Evolutionary conservation across 2,888 invertebrate genomes (phyloP).

Genomic region (Drosophila testacea): DNA sequence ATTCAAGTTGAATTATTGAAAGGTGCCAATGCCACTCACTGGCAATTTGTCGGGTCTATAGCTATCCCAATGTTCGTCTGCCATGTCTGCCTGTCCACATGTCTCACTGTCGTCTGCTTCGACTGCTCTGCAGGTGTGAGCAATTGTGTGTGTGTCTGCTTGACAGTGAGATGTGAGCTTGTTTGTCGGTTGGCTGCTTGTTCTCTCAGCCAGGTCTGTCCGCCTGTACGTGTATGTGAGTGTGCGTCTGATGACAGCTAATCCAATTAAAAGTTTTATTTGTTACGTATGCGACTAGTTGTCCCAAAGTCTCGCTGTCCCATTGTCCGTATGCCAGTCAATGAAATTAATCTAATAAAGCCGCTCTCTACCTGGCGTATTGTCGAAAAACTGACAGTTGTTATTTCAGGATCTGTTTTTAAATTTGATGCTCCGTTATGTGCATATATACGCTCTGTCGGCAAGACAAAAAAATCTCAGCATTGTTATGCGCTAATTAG

Average conservation of each 20-base stretch:
- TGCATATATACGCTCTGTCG: conserved; percentile 13
- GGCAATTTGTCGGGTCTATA: conserved; percentile 44
- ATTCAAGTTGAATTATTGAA: conserved; percentile 72
- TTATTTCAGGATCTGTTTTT: conserved; percentile 39
- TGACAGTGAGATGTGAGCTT: conserved; percentile 76
- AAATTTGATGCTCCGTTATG: conserved; percentile 22
- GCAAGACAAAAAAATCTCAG: conserved; percentile 30
- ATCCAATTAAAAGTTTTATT: conserved; percentile 84
- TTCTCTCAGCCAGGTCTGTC: conserved; percentile 33
- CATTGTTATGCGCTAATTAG: conserved; percentile 42
- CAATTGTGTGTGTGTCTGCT: conserved; percentile 32
- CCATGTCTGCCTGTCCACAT: conserved; percentile 19
- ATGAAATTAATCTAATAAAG: conserved; percentile 76
- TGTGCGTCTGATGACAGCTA: conserved; percentile 74
- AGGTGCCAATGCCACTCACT: conserved; percentile 65
- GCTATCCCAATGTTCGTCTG: conserved; percentile 43
- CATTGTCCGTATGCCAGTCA: conserved; percentile 37
- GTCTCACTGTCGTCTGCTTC: conserved; percentile 24
- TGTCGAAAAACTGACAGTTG: conserved; percentile 43
- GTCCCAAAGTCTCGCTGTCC: conserved; percentile 21
- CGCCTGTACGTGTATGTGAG: conserved; percentile 24
- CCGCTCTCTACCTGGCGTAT: conserved; percentile 37
- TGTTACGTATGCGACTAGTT: conserved; percentile 69
- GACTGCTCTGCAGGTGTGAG: background rate
- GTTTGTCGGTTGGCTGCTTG: conserved; percentile 70